A percentile compares a stretch with the other conserved stretches of the same genome.
Evolutionary conservation across 2,113 vertebrate genomes (phyloP).

Genomic region (Craseonycteris thonglongyai): DNA sequence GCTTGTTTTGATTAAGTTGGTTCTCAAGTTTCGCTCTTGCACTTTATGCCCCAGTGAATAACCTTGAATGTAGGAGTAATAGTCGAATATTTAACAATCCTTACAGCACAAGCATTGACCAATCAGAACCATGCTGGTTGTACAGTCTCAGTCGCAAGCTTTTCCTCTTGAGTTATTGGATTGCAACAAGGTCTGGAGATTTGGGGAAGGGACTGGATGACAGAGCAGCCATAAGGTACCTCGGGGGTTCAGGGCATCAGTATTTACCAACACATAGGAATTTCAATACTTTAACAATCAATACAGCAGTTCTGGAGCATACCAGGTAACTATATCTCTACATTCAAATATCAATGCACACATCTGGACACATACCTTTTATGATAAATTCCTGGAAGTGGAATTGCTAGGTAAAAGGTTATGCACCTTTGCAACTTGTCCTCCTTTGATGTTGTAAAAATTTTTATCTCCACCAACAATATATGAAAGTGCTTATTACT

Average conservation of each 20-base stretch:
- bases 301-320: neutral
- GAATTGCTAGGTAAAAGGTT: neutral
- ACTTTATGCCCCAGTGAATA: neutral
- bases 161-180: neutral
- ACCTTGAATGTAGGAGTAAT: neutral
- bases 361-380: neutral
- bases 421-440: neutral
- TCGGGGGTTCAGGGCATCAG: neutral
- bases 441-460: neutral
- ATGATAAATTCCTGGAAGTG: neutral
- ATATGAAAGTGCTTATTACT: neutral
- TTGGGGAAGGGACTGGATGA: neutral
- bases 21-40: neutral
- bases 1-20: neutral
- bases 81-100: neutral
- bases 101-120: neutral
- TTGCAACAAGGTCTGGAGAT: neutral
- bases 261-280: neutral
- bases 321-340: neutral
- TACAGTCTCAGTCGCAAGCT: accelerated
- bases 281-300: neutral
- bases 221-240: neutral
- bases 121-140: neutral
- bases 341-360: neutral
- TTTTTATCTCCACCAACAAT: neutral